A percentile compares a stretch with the other conserved stretches of the same genome.
phyloP scores from a whole-genome alignment of 2,888 invertebrate species.

The Cryptocephalus moraei region DNA sequence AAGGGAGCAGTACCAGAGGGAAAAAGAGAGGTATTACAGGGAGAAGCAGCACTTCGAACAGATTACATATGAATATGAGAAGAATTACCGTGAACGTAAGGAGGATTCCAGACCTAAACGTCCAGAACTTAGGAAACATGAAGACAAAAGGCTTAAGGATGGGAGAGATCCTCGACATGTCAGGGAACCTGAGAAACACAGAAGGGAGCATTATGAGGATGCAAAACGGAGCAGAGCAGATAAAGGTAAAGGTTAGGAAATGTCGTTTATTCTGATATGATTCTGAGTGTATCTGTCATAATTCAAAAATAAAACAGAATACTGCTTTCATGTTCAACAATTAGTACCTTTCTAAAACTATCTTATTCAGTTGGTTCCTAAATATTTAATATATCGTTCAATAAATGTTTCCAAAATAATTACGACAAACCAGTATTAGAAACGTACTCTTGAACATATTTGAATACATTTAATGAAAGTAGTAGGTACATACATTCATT shows the following conservation, averaged over 20 bases:
- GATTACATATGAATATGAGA: slow-evolving; percentile 25
- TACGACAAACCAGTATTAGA: no score
- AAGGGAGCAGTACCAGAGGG: slow-evolving; percentile 34
- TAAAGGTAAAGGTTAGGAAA: slow-evolving; percentile 22
- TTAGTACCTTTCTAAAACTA: no score
- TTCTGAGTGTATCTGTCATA: no score
- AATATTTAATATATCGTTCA: no score
- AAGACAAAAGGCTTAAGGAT: slow-evolving; percentile 26
- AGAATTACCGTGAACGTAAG: slow-evolving; percentile 26
- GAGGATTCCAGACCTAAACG: slow-evolving; percentile 26
- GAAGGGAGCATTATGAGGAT: slow-evolving; percentile 31
- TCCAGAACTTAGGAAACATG: slow-evolving; percentile 28
- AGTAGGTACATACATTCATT: no score
- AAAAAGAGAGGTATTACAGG: slow-evolving; percentile 35
- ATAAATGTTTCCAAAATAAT: no score
- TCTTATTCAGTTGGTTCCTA: no score
- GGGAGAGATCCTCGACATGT: slow-evolving; percentile 9
- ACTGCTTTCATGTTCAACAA: no score
- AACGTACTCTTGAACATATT: no score
- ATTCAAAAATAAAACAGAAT: no score
- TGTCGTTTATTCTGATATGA: no score
- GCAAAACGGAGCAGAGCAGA: slow-evolving; percentile 45
- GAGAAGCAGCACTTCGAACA: slow-evolving; percentile 33
- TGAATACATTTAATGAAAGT: no score
- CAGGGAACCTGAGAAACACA: slow-evolving; percentile 24